phyloP scores from a whole-genome alignment of 2,797 vertebrate genomes.

The Sebastes trivittatus region DNA sequence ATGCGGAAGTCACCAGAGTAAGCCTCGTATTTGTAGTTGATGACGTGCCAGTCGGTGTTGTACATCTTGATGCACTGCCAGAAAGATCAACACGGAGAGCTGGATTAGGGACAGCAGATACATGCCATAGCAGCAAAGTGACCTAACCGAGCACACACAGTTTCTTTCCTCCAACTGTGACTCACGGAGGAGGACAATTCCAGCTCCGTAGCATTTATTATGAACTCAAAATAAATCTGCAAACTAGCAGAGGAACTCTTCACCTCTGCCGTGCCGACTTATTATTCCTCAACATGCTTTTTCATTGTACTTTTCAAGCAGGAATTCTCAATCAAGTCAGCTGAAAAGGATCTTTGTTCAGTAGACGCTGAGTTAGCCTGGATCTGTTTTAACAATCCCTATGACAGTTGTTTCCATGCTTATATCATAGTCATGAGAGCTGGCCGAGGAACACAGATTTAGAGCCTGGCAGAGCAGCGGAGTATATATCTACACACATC shows the following conservation, averaged over 20 bases:
- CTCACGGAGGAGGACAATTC: background rate
- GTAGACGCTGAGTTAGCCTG: constrained; percentile 24
- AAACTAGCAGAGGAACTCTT: background rate
- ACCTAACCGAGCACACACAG: background rate
- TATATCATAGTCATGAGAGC: constrained; percentile 23
- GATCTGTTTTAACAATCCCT: constrained; percentile 25
- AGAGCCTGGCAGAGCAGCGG: constrained; percentile 10
- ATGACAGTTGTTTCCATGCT: constrained; percentile 25
- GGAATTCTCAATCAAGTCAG: constrained; percentile 1
- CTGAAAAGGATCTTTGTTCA: constrained; percentile 53
- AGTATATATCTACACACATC: background rate
- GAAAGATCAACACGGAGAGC: constrained; percentile 59
- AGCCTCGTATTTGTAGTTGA: constrained; percentile 97
- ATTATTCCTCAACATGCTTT: background rate
- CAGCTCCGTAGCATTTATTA: background rate
- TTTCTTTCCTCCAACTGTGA: background rate
- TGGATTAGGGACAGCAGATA: constrained; percentile 50
- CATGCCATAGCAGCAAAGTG: constrained; percentile 2
- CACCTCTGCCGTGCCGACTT: background rate
- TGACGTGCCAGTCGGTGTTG: constrained; percentile 93
- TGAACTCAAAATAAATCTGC: background rate
- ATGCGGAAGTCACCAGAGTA: constrained; percentile 96
- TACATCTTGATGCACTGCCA: constrained; percentile 97
- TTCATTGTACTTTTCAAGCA: background rate
- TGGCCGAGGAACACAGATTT: constrained; percentile 19